Conservation (phyloP, 2,888 invertebrate species). For the Plemyria rubiginata region DNA sequence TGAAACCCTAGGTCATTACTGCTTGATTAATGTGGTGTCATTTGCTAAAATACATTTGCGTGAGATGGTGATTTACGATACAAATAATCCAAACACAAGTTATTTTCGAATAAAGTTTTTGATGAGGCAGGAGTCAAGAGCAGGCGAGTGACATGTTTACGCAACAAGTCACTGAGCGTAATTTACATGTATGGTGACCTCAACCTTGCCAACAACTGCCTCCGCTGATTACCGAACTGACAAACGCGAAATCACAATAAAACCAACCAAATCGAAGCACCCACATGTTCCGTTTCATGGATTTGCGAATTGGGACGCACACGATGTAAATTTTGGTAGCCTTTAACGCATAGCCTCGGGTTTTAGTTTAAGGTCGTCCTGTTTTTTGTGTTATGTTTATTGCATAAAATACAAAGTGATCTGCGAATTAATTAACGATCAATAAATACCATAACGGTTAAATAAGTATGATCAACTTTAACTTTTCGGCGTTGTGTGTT, state of each 20-base stretch:
- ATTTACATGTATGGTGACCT: constrained; percentile 66
- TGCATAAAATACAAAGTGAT: constrained; percentile 57
- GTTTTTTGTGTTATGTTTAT: constrained; percentile 62
- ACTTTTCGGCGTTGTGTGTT: constrained; percentile 16
- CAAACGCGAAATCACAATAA: constrained; percentile 65
- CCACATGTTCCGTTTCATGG: constrained; percentile 72
- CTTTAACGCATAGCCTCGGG: constrained; percentile 72
- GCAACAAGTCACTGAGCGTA: constrained; percentile 65
- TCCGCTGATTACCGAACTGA: constrained; percentile 66
- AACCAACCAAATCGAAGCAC: constrained; percentile 61
- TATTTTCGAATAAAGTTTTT: constrained; percentile 30
- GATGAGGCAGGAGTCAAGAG: constrained; percentile 36
- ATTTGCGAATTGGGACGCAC: constrained; percentile 74
- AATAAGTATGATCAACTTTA: constrained; percentile 38
- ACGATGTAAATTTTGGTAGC: constrained; percentile 76
- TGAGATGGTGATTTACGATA: constrained; percentile 52
- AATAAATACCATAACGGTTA: constrained; percentile 52
- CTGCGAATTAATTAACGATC: constrained; percentile 60
- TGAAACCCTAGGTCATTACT: constrained; percentile 61
- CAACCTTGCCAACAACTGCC: constrained; percentile 74
- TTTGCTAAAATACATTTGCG: constrained; percentile 52
- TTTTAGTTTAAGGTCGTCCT: constrained; percentile 75
- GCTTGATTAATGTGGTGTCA: constrained; percentile 58
- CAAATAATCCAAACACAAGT: constrained; percentile 13
- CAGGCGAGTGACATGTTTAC: constrained; percentile 61